Evolutionary conservation across 2,888 invertebrate genomes (phyloP).

Genomic region (Drosophila incognita): DNA sequence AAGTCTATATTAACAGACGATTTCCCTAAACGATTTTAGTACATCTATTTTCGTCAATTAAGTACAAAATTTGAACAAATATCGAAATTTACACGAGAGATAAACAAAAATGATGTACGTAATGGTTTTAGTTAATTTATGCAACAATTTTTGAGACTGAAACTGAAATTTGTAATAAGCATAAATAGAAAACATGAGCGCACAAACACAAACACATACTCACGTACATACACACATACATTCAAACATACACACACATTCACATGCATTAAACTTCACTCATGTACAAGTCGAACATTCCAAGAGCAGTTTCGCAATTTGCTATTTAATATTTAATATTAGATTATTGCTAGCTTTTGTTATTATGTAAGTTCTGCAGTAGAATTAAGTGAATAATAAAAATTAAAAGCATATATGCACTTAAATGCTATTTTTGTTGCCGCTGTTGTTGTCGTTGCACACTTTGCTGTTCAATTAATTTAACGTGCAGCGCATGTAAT

Average conservation of each 20-base stretch:
- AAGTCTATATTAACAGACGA: slow-evolving; percentile 42
- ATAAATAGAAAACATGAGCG: slow-evolving; percentile 49
- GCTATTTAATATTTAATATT: slow-evolving; percentile 55
- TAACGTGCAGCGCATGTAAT: slow-evolving; percentile 75
- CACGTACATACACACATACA: slow-evolving; percentile 15
- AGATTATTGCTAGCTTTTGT: slow-evolving; percentile 59
- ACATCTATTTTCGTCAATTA: slow-evolving; percentile 19
- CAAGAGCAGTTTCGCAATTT: slow-evolving; percentile 34
- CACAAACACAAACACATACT: slow-evolving; percentile 22
- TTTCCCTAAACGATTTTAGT: slow-evolving; percentile 62
- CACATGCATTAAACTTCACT: slow-evolving; percentile 6
- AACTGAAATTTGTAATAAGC: slow-evolving; percentile 77
- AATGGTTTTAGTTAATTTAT: slow-evolving; percentile 75
- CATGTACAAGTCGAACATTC: slow-evolving; percentile 38
- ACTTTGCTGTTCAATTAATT: slow-evolving; percentile 77
- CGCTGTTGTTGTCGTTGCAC: slow-evolving; percentile 43
- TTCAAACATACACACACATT: slow-evolving; percentile 19
- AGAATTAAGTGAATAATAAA: slow-evolving; percentile 74
- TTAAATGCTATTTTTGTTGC: slow-evolving; percentile 22
- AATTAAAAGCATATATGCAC: slow-evolving; percentile 61
- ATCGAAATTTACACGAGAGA: slow-evolving; percentile 16
- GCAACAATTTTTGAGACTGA: slow-evolving; percentile 80
- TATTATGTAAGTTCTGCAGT: slow-evolving; percentile 57
- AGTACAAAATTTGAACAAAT: slow-evolving; percentile 31
- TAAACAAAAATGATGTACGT: slow-evolving; percentile 47